Percentiles rank a stretch among this genome's conserved stretches.
phyloP scores from a whole-genome alignment of 2,888 invertebrate genomes.

The Drosophila eohydei region DNA sequence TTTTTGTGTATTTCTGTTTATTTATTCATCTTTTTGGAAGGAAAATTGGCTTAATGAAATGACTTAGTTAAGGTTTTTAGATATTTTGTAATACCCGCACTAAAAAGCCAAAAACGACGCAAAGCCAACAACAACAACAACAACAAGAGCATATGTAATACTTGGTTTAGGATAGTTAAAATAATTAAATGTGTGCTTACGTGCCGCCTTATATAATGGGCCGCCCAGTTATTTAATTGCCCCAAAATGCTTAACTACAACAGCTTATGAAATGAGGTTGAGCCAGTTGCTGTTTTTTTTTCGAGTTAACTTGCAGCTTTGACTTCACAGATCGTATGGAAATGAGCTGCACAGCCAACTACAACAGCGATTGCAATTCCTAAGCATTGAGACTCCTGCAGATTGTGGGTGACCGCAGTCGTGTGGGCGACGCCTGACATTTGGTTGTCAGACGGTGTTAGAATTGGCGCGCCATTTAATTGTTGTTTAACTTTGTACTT shows the following conservation, averaged over 20 bases:
- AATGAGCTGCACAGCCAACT: constrained; percentile 43
- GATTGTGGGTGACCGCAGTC: constrained; percentile 26
- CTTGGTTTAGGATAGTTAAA: constrained; percentile 59
- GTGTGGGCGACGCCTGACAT: constrained; percentile 66
- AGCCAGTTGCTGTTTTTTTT: constrained; percentile 23
- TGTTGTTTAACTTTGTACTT: constrained; percentile 61
- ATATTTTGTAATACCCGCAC: constrained; percentile 41
- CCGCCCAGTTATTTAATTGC: constrained; percentile 64
- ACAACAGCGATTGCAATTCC: not conserved
- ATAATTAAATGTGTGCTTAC: constrained; percentile 69
- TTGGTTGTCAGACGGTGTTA: constrained; percentile 57
- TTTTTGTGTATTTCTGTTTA: constrained; percentile 19
- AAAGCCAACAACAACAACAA: constrained; percentile 12
- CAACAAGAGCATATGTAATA: constrained; percentile 44
- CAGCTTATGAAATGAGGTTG: constrained; percentile 75
- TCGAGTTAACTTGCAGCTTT: constrained; percentile 57
- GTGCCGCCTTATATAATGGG: constrained; percentile 57
- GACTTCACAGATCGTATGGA: constrained; percentile 58
- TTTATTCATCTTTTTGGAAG: constrained; percentile 46
- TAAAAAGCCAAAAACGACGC: constrained; percentile 2
- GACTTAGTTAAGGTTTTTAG: constrained; percentile 43
- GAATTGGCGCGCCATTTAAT: constrained; percentile 63
- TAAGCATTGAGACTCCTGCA: constrained; percentile 13
- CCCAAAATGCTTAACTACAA: constrained; percentile 68
- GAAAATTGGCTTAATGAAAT: constrained; percentile 59